phyloP scores from a whole-genome alignment of 2,888 invertebrate genomes.

The Spodoptera picta region DNA sequence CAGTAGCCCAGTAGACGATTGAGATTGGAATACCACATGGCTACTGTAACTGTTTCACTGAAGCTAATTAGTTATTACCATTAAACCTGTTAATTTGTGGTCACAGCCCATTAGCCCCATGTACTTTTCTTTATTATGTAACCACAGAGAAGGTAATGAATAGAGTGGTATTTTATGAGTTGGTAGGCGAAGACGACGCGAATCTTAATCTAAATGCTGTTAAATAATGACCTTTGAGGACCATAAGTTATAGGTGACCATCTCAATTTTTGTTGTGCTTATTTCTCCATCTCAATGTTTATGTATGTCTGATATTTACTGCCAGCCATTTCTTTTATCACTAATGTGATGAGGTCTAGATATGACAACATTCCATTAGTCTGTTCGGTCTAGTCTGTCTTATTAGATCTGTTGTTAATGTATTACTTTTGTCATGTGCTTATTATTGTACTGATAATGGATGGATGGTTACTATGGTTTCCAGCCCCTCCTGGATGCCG shows the following conservation, averaged over 20 bases:
- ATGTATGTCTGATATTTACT: conserved; percentile 2
- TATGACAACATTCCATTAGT: conserved; percentile 22
- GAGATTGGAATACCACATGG: background rate
- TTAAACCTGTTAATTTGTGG: background rate
- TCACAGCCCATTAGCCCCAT: background rate
- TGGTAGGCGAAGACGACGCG: background rate
- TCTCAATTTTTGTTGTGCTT: background rate
- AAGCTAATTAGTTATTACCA: too few species aligned
- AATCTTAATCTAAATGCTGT: background rate
- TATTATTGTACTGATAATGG: background rate
- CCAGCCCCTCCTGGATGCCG: conserved; percentile 47
- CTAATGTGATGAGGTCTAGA: background rate
- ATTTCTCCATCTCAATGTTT: background rate
- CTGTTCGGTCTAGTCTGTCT: background rate
- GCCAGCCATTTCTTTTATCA: background rate
- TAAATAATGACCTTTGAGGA: too few species aligned
- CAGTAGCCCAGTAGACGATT: too few species aligned
- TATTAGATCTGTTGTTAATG: background rate
- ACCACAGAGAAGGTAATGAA: conserved; percentile 19
- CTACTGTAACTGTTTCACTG: background rate
- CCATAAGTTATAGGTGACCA: background rate
- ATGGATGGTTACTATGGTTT: conserved; percentile 48
- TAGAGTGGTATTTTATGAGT: conserved; percentile 7
- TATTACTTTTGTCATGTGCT: conserved; percentile 13
- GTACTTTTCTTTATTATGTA: background rate